Evolutionary conservation across 2,113 vertebrate genomes (phyloP), one percentile per base, ranked within the genome.

Genomic region (Lonchura striata): DNA sequence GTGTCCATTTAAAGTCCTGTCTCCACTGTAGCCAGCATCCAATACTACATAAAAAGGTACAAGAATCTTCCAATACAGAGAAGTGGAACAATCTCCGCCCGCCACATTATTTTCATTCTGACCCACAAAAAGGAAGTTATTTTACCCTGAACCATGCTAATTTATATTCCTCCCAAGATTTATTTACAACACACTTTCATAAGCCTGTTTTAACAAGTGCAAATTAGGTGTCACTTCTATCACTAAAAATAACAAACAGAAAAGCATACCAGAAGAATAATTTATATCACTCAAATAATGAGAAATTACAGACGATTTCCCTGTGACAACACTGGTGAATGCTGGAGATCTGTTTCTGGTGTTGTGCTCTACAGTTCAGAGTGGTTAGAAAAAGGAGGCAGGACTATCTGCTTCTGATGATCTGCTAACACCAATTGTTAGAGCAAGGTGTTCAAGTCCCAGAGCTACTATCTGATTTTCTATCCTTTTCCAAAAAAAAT

Each of bases 151-250:
- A 59, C 16, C 13, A 50, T 54, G 42, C 35, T 77, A 50, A 81
- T 84, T 93, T 87, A 30, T 76, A 85, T 88, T 87, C 57, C 18
- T 90, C 49, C 13, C 44, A 69, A 76, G 54, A 74, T 76, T 87
- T 91, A 64, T 80, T 94, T 94, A 82, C 76, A 75, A 85, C 50
- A 59, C 21, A 13, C 57, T 92, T 92, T 93, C 17, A 0, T 78
- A 75, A 94, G 57, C 49, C 61, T 79, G 44, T 79, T 91, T 82
- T 85, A 91, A 88, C 3, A 1, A 87, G 82, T 76, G 70, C 53
- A 94, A 85, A 94, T 96, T 82, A 85, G 75, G 66, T 88, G 85
- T 82, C 88, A 91, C 41, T 90, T 95, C 39, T 49, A 6, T 61
- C 53, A 60, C 79, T 79, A 88, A 94, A 93, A 92, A 90, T 68